Conservation (phyloP, 2,797 vertebrate species). For the Manis javanica region DNA sequence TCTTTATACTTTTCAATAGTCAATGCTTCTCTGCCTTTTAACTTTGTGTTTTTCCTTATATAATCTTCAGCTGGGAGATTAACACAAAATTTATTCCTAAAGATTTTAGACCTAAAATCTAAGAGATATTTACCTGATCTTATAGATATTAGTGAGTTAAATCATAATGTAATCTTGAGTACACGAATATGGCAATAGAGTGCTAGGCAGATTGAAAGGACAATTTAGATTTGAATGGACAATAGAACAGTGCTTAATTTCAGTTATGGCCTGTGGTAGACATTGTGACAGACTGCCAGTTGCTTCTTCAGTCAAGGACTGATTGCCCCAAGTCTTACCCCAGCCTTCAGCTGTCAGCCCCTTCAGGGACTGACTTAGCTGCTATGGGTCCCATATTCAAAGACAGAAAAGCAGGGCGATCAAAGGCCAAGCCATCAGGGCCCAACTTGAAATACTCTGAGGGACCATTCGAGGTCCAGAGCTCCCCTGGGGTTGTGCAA, state of each 20-base stretch:
- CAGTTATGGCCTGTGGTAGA: not conserved
- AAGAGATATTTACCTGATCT: not conserved
- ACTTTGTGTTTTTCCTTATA: constrained; percentile 2
- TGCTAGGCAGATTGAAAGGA: not conserved
- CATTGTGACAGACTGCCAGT: not conserved
- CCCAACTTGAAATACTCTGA: not conserved
- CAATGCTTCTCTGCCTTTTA: not conserved
- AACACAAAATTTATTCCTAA: not conserved
- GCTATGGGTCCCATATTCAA: not conserved
- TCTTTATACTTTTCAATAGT: not conserved
- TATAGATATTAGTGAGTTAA: not conserved
- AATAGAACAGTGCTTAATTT: not conserved
- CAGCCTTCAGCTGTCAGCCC: not conserved
- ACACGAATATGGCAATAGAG: not conserved
- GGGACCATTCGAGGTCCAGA: not conserved
- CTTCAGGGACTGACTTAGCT: not conserved
- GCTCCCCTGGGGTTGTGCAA: not conserved
- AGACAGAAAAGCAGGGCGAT: not conserved
- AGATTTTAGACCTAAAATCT: not conserved
- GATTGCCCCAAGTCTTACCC: not conserved
- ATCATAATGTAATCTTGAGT: not conserved
- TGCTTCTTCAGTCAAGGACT: not conserved
- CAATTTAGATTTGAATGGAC: not conserved
- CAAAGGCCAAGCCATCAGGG: not conserved
- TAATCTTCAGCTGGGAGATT: not conserved